Evolutionary conservation across 2,888 invertebrate species (phyloP).

Genomic region (Rhamnusium bicolor): DNA sequence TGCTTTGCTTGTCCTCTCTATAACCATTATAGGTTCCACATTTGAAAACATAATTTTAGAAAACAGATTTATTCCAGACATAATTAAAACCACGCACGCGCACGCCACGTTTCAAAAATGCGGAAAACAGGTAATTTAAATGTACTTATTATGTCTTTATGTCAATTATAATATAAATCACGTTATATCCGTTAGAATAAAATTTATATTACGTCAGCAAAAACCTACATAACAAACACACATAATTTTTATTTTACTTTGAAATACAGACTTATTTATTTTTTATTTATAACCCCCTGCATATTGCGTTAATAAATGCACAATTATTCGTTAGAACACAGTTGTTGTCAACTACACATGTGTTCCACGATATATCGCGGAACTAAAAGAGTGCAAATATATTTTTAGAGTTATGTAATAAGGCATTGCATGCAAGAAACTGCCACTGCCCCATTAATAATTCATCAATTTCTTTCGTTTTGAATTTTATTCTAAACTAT

Average conservation of each 20-base stretch:
- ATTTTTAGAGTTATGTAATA: slow-evolving; percentile 50
- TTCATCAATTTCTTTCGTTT: slow-evolving; percentile 54
- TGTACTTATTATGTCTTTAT: not conserved
- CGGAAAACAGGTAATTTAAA: no score
- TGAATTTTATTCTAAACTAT: slow-evolving; percentile 51
- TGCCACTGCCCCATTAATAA: slow-evolving; percentile 51
- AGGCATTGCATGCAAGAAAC: slow-evolving; percentile 51
- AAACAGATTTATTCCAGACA: no score
- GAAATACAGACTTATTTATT: not conserved
- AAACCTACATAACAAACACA: not conserved
- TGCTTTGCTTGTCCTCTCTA: no score
- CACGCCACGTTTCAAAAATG: no score
- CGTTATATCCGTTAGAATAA: not conserved
- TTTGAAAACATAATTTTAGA: no score
- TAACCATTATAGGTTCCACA: no score
- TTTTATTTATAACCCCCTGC: not conserved
- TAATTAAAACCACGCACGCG: no score
- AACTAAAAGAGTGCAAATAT: slow-evolving; percentile 43
- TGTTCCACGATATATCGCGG: slow-evolving; percentile 36
- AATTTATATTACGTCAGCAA: not conserved
- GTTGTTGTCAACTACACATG: slow-evolving; percentile 39
- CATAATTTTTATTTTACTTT: not conserved
- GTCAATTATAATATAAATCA: not conserved
- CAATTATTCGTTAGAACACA: slow-evolving; percentile 12
- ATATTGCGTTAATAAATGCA: not conserved